Evolutionary conservation across 1,140 invertebrate genomes (phyloP).

Genomic region (Ceratina australensis): DNA sequence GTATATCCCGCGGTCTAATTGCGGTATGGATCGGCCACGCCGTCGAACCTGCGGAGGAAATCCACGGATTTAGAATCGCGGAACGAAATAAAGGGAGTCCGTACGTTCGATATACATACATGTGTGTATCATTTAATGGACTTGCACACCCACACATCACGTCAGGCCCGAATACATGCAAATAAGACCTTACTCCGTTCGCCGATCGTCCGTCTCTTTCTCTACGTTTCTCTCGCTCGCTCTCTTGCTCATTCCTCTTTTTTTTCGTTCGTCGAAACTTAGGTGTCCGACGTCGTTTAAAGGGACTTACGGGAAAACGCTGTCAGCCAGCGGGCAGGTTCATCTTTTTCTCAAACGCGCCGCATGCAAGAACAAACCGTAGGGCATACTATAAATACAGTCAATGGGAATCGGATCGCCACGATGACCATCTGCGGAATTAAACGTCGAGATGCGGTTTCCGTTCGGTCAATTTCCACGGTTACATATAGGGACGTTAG

Average conservation of each 20-base stretch:
- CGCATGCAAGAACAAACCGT: slow-evolving; percentile 67
- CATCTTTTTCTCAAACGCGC: slow-evolving; percentile 49
- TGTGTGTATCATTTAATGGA: slow-evolving; percentile 22
- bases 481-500: neutral
- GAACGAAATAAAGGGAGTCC: neutral
- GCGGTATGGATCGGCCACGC: neutral
- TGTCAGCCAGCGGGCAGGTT: slow-evolving; percentile 54
- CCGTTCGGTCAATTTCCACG: slow-evolving; percentile 21
- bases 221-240: neutral
- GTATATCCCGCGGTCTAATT: slow-evolving; percentile 18
- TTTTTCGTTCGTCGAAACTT: neutral
- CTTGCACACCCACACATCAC: slow-evolving; percentile 48
- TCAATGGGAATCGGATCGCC: slow-evolving; percentile 68
- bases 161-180: slow-evolving; percentile 43
- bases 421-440: slow-evolving; percentile 67
- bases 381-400: slow-evolving; percentile 71
- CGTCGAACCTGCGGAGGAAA: too few relatives aligned
- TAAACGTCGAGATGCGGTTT: slow-evolving; percentile 24
- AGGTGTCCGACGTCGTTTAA: neutral
- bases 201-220: neutral
- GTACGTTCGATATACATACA: neutral
- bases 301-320: slow-evolving; percentile 34
- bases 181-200: slow-evolving; percentile 51
- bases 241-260: neutral
- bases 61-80: slow-evolving; percentile 7